Evolutionary conservation across 2,797 vertebrate genomes (phyloP), one percentile per base, ranked within the genome.

Genomic region (Zenarchopterus dispar): DNA sequence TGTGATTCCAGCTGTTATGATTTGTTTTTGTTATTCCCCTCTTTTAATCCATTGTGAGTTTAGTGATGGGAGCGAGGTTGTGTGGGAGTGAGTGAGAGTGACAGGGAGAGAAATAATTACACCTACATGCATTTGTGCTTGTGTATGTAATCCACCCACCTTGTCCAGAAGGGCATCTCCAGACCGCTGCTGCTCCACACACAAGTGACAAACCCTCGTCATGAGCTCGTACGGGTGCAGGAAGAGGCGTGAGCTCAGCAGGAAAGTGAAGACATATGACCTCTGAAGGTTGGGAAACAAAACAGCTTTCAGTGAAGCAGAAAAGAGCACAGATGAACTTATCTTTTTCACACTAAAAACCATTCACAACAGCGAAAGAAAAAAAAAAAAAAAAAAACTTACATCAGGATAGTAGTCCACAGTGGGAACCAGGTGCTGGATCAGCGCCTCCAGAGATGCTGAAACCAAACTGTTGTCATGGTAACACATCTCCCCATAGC

Each of bases 381-480:
- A 15, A 55, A 54, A 10, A 26, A 3, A 1, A 36, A 15, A 9
- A 13, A 3, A 2, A 9, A 0, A 18, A 68, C 96, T 91, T 92
- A 98, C 97, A 41, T 98, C 97, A 0, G 97, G 97, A 72, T 97
- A 98, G 86, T 98, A 98, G 88, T 99, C 96, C 44, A 98, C 94
- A 0, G 90, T 98, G 19, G 97, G 97, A 43, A 99, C 96, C 62
- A 99, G 91, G 88, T 97, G 96, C 86, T 98, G 97, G 80, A 99
- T 97, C 61, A 99, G 93, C 2, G 97, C 96, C 91, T 98, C 97
- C 24, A 98, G 93, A 49, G 97, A 99, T 3, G 97, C 97, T 0
- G 97, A 98, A 4, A 98, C 94, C 69, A 99, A 91, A 75, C 94
- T 97, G 92, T 97, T 99, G 91, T 98, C 95, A 17, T 98, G 95